Base-by-base conservation (phyloP, 2,888 invertebrate species). In the Coleophora flavipennella region DNA sequence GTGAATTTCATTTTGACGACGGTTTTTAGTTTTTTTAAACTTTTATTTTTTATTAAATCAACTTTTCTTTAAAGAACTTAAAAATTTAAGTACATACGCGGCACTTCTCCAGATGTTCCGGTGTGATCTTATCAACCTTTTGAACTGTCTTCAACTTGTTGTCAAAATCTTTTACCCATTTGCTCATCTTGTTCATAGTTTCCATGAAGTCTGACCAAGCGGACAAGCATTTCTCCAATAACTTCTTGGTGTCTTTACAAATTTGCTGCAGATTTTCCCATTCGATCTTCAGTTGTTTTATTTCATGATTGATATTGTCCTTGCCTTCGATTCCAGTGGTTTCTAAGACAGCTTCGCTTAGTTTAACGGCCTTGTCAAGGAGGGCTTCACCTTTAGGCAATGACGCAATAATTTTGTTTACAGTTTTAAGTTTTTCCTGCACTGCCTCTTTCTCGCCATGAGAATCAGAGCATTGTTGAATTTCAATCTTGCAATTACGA, bases 381-480 rank as follows among this genome's bases (percentile, higher is more conserved):
- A 95, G 64, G 1, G 86, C 85, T 60, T 92, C 92, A 2, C 83
- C 94, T 68, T 92, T 90, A 0, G 91, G 87, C 45, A 95, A 76
- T 0, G 90, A 87, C 13, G 85, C 80, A 8, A 88, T 87, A 36
- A 95, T 89, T 51, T 90, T 89, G 38, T 88, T 88, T 20, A 95
- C 88, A 57, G 90, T 92, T 36, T 89, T 88, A 26, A 94, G 88
- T 63, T 95, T 94, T 52, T 91, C 90, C 41, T 91, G 86, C 0
- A 93, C 91, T 39, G 89, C 88, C 36, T 91, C 90, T 51, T 92
- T 91, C 62, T 96, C 96, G 2, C 96, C 96, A 61, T 95, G 95
- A 1, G 94, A 91, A 66, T 96, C 95, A 2, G 93, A 90, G 51
- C 92, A 92, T 53, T 93, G 91, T 59, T 95, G 95, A 25, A 95